Evolutionary conservation across 2,888 invertebrate species (phyloP).

Genomic region (Stenoptilia bipunctidactyla): DNA sequence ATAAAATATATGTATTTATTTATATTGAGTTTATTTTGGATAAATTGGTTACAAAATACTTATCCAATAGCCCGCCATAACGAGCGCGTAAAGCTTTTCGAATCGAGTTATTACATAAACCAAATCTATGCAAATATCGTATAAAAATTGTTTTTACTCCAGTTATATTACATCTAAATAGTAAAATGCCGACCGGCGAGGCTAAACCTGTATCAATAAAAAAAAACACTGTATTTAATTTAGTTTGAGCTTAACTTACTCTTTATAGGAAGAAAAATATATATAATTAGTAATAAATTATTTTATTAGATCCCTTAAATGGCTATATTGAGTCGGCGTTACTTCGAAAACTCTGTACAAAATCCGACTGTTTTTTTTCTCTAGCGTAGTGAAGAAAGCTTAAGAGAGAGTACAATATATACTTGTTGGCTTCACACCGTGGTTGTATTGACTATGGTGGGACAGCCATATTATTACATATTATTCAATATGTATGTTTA

Average conservation of each 20-base stretch:
- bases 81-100: slow-evolving; percentile 27
- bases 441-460: slow-evolving; percentile 3
- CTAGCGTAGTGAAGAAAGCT: slow-evolving; percentile 34
- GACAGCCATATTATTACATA: too few species aligned
- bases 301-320: slow-evolving; percentile 55
- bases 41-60: slow-evolving; percentile 70
- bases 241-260: slow-evolving; percentile 68
- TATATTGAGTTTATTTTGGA: slow-evolving; percentile 70
- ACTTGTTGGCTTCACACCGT: slow-evolving; percentile 10
- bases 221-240: slow-evolving; percentile 38
- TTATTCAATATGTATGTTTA: too few species aligned
- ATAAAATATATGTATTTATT: too few species aligned
- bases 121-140: slow-evolving; percentile 35
- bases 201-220: slow-evolving; percentile 31
- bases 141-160: slow-evolving; percentile 39
- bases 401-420: slow-evolving; percentile 24
- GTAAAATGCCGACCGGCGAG: slow-evolving; percentile 56
- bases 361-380: slow-evolving; percentile 6
- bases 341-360: slow-evolving; percentile 34
- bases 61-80: slow-evolving; percentile 39
- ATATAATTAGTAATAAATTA: slow-evolving; percentile 61
- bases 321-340: slow-evolving; percentile 20
- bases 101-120: slow-evolving; percentile 42
- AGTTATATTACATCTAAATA: slow-evolving; percentile 57
- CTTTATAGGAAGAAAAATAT: slow-evolving; percentile 61